Conservation (phyloP, 2,797 vertebrate genomes). For the Antennarius maculatus region DNA sequence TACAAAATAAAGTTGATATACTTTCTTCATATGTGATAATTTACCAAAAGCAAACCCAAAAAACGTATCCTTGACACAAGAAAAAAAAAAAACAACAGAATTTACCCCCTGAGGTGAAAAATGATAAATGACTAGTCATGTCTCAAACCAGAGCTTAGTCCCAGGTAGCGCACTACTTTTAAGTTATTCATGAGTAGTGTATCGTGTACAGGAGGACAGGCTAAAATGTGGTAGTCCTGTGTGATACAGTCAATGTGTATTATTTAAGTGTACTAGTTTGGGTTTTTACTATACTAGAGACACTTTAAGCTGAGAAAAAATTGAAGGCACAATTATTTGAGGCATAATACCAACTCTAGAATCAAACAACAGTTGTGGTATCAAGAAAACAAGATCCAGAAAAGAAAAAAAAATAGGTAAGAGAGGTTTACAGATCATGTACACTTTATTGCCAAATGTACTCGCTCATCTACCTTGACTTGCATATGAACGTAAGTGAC, state of each 20-base stretch:
- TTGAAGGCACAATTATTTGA: constrained; percentile 86
- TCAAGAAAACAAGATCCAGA: constrained; percentile 33
- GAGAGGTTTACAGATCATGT: constrained; percentile 49
- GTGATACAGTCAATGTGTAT: constrained; percentile 52
- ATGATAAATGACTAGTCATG: constrained; percentile 75
- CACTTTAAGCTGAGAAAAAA: constrained; percentile 74
- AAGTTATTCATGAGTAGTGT: constrained; percentile 52
- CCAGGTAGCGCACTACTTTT: constrained; percentile 52
- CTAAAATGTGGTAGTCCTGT: constrained; percentile 57
- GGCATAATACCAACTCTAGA: constrained; percentile 68
- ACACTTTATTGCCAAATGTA: too few relatives aligned
- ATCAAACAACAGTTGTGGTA: constrained; percentile 61
- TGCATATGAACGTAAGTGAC: too few relatives aligned
- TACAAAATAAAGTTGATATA: constrained; percentile 79
- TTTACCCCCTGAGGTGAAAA: constrained; percentile 85
- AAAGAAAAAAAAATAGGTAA: constrained; percentile 33
- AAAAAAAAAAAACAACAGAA: constrained; percentile 71
- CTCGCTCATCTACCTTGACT: too few relatives aligned
- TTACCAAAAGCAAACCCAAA: constrained; percentile 76
- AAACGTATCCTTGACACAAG: constrained; percentile 76
- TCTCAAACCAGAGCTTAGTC: constrained; percentile 63
- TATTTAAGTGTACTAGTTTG: constrained; percentile 68
- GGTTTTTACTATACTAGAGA: constrained; percentile 67
- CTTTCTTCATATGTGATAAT: constrained; percentile 76
- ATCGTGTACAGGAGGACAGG: constrained; percentile 57